Conservation (phyloP, 2,888 invertebrate species). For the Philonicus albiceps region DNA sequence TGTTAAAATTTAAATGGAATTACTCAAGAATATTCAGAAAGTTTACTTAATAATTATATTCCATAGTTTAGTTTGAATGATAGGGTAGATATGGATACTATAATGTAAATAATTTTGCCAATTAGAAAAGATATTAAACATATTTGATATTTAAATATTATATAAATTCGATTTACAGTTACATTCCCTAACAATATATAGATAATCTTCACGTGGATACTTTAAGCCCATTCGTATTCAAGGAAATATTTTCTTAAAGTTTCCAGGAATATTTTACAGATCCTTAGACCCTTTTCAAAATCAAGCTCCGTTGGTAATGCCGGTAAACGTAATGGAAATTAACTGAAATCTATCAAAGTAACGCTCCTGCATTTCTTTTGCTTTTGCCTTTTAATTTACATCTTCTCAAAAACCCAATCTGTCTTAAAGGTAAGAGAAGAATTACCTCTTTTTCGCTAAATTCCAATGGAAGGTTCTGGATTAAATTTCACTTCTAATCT, state of each 20-base stretch:
- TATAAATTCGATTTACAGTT: not conserved
- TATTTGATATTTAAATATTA: not conserved
- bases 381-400: not conserved
- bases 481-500: conserved; percentile 2
- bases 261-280: not conserved
- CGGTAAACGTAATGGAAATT: not conserved
- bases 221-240: not conserved
- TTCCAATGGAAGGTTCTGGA: not conserved
- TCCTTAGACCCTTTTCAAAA: not conserved
- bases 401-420: not conserved
- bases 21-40: no score
- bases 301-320: not conserved
- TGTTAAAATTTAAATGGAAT: no score
- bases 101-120: no score
- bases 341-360: not conserved
- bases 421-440: not conserved
- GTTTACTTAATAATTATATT: no score
- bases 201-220: not conserved
- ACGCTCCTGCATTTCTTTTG: not conserved
- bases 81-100: no score
- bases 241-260: not conserved
- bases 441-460: not conserved
- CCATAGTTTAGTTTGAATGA: not conserved
- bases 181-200: no score
- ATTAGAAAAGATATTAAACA: no score